Evolutionary conservation across 2,113 vertebrate genomes (phyloP).

Genomic region (Pelmatolapia mariae): DNA sequence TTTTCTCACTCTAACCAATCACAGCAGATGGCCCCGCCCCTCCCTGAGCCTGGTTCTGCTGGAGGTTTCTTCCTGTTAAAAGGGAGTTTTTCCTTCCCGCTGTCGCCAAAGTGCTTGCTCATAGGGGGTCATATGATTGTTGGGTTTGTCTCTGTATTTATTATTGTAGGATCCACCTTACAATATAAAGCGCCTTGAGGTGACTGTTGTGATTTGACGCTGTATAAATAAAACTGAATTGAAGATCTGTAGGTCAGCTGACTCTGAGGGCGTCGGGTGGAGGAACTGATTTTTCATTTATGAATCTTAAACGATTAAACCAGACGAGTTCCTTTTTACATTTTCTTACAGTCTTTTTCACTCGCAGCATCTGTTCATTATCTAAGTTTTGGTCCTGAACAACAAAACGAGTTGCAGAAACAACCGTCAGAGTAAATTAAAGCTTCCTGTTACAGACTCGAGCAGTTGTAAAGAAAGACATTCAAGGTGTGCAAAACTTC

Average conservation of each 20-base stretch:
- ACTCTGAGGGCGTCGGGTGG: neutral
- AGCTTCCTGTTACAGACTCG: neutral
- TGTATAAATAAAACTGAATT: neutral
- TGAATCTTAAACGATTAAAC: neutral
- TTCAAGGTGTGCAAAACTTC: neutral
- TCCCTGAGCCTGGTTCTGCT: neutral
- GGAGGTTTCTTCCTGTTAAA: neutral
- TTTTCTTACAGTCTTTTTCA: neutral
- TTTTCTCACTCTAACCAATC: neutral
- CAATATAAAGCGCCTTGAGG: neutral
- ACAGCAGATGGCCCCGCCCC: neutral
- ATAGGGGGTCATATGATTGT: accelerated
- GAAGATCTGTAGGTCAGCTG: neutral
- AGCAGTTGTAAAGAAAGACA: neutral
- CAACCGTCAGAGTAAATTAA: neutral
- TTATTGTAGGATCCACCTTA: neutral
- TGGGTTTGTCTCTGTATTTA: neutral
- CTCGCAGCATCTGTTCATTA: neutral
- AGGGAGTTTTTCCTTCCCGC: neutral
- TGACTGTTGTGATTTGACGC: neutral
- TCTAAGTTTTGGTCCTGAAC: neutral
- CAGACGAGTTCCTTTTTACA: neutral
- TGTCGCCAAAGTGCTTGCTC: neutral
- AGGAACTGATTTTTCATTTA: neutral
- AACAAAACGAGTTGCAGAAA: neutral